Evolutionary conservation across 2,888 invertebrate species (phyloP), one percentile per base, ranked within the genome.

Genomic region (Ophioninae sp.): DNA sequence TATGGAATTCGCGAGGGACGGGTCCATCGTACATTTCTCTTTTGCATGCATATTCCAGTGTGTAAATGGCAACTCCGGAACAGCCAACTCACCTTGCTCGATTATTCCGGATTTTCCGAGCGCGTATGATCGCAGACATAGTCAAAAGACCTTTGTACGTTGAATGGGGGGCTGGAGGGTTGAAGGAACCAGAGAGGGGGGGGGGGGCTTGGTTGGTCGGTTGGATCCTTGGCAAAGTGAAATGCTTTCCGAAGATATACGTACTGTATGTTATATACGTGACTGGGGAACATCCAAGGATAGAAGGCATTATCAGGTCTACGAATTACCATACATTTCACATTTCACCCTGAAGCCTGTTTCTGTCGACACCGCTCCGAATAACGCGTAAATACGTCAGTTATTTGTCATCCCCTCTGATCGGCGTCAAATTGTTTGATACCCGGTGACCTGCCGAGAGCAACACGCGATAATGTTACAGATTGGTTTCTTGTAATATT

Each of bases 281-380:
- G 51, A 65, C 10, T 10, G 58, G 79, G 81, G 74, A 80, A 83
- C 81, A 80, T 85, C 83, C 79, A 85, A 83, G 87, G 85, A 86
- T 85, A 69, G 85, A 86, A 87, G 85, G 87, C 85, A 86, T 86
- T 86, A 85, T 84, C 87, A 86, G 81, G 72, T 86, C 65, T 74
- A 71, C 74, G 86, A 83, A 88, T 88, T 88, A 88, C 87, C 88
- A 87, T 87, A 83, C 22, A 87, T 87, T 88, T 86, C 85, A 85
- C 76, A 67, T 85, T 84, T 85, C 85, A 77, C 80, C 81, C 86
- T 83, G 82, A 79, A 83, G 87, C 84, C 86, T 88, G 63, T 71
- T 71, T 72, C 78, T 79, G 37, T 68, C 68, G 68, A 44, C 64
- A 44, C 74, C 56, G 44, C 79, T 68, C 69, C 44, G 73, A 83